phyloP scores from a whole-genome alignment of 1,140 invertebrate species.

The Aphelinus atriplicis region DNA sequence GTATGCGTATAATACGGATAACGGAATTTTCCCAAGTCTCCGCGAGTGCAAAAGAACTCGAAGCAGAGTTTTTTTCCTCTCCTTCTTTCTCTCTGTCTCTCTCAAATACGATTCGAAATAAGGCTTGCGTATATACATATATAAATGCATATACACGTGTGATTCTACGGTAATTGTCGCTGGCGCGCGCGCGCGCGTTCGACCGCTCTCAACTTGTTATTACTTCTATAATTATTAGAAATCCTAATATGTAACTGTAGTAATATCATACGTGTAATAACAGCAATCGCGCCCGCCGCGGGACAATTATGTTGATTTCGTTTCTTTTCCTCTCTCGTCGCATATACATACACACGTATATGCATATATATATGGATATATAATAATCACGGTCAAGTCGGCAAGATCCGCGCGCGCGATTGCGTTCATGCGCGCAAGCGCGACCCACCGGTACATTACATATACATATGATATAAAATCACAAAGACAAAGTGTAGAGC shows the following conservation, averaged over 20 bases:
- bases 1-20: no score
- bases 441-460: constrained; percentile 20
- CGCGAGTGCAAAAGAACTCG: no score
- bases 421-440: background rate
- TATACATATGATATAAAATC: constrained; percentile 6
- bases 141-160: no score
- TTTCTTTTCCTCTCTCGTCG: no score
- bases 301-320: constrained; percentile 22
- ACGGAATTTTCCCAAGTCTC: no score
- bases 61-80: background rate
- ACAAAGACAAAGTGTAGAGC: no score
- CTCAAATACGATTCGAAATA: background rate
- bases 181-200: background rate
- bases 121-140: constrained; percentile 20
- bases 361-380: no score
- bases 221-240: constrained; percentile 38
- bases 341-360: no score
- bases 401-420: no score
- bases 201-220: constrained; percentile 9
- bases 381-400: no score
- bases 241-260: constrained; percentile 39
- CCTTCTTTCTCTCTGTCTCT: background rate
- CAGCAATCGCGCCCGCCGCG: constrained; percentile 13
- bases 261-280: constrained; percentile 35
- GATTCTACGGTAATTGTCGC: constrained; percentile 34